Evolutionary conservation across 2,797 vertebrate genomes (phyloP).

Genomic region (Galago senegalensis): DNA sequence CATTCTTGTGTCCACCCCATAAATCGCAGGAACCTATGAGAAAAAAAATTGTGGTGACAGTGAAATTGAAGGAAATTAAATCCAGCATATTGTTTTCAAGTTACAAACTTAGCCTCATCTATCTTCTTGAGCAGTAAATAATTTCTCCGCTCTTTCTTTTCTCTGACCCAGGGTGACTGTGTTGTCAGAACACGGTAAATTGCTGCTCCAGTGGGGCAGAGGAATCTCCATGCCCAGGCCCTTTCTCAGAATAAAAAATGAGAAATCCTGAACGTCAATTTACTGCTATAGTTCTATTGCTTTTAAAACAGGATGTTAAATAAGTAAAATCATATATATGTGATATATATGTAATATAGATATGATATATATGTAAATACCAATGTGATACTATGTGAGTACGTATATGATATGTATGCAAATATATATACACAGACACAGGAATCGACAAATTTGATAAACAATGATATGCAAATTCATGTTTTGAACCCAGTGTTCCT

Average conservation of each 20-base stretch:
- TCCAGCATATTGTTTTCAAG: constrained; percentile 75
- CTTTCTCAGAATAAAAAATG: constrained; percentile 60
- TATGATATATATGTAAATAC: background rate
- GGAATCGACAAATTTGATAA: background rate
- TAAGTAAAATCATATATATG: background rate
- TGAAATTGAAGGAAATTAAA: constrained; percentile 72
- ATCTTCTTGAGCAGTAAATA: constrained; percentile 82
- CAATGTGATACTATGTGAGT: background rate
- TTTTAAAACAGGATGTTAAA: constrained; percentile 61
- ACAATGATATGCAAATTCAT: background rate
- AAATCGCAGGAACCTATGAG: constrained; percentile 95
- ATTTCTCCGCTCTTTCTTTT: constrained; percentile 66
- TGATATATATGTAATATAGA: too few species aligned
- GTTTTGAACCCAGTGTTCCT: background rate
- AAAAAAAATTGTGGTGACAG: constrained; percentile 75
- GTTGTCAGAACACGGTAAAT: constrained; percentile 66
- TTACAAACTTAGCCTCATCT: constrained; percentile 72
- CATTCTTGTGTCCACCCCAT: constrained; percentile 97
- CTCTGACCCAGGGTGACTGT: constrained; percentile 68
- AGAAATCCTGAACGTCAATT: constrained; percentile 60
- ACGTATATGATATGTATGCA: too few species aligned
- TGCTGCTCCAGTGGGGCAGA: constrained; percentile 52
- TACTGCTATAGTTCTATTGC: background rate
- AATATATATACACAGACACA: background rate
- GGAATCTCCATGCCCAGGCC: background rate